Percentiles rank a stretch among this genome's conserved stretches.
Evolutionary conservation across 35 echinoderm and acorn worm species (phyloP).

Genomic region (Holothuria glaberrima): DNA sequence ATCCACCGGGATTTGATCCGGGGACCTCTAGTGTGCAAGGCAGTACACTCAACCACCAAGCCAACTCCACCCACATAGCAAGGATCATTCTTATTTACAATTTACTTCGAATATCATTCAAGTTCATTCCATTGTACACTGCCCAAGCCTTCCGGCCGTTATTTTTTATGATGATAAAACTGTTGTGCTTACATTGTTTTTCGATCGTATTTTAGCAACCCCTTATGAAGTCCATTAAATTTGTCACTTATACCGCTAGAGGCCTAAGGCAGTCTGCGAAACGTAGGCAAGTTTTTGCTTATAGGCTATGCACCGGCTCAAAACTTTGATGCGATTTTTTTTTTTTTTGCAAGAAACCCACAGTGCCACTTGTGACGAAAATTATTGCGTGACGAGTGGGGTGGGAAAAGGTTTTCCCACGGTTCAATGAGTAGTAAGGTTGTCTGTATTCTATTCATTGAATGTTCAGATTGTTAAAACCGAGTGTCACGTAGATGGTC

Average conservation of each 20-base stretch:
- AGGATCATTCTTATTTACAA: not conserved
- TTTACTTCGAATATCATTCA: not conserved
- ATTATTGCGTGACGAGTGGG: conserved; percentile 40
- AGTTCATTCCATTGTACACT: not conserved
- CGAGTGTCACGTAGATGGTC: not conserved
- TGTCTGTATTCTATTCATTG: not conserved
- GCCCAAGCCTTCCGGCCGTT: not conserved
- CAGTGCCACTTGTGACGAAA: conserved; percentile 12
- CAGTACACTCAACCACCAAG: too few species aligned
- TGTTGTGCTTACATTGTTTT: not conserved
- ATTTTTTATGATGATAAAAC: not conserved
- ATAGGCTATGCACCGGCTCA: not conserved
- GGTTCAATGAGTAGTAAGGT: conserved; percentile 22
- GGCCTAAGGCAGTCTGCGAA: not conserved
- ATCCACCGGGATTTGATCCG: too few species aligned
- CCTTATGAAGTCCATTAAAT: not conserved
- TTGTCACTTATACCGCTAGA: not conserved
- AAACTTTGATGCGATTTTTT: conserved; percentile 33
- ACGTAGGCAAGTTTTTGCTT: not conserved
- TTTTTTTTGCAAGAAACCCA: conserved; percentile 57
- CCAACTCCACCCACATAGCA: too few species aligned
- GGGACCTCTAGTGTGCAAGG: too few species aligned
- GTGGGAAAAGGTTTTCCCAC: conserved; percentile 47
- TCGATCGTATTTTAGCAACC: not conserved
- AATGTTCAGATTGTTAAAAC: not conserved